Conservation (phyloP, 2,113 vertebrate genomes). For the Corynorhinus townsendii region DNA sequence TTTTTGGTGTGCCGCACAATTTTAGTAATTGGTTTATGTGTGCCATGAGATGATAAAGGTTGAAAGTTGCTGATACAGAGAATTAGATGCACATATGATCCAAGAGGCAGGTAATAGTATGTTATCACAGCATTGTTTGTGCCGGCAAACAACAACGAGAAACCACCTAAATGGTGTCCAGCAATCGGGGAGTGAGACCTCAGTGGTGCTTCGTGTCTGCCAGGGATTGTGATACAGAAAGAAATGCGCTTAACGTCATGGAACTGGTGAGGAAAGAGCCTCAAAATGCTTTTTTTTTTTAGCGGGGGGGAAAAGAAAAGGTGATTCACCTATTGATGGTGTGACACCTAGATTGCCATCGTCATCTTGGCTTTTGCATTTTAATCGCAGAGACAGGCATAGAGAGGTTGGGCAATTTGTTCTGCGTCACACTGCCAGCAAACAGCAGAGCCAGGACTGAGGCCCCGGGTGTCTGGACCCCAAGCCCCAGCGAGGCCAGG, state of each 20-base stretch:
- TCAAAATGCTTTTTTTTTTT: background rate
- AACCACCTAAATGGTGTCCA: background rate
- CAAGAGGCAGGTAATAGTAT: background rate
- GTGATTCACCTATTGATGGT: background rate
- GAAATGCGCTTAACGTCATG: background rate
- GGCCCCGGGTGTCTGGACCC: background rate
- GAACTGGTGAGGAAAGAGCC: background rate
- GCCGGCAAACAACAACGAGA: background rate
- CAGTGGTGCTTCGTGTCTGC: background rate
- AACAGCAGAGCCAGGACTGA: background rate
- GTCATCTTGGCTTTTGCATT: background rate
- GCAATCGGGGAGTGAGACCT: background rate
- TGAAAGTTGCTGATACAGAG: background rate
- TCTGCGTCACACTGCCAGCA: background rate
- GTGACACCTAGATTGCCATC: background rate
- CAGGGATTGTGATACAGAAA: background rate
- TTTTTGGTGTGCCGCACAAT: background rate
- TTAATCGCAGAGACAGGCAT: background rate
- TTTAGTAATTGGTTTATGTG: background rate
- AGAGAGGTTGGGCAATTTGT: background rate
- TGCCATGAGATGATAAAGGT: background rate
- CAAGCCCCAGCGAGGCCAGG: background rate
- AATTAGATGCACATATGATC: background rate
- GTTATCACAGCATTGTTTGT: background rate
- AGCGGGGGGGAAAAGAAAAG: background rate